phyloP scores from a whole-genome alignment of 1,140 invertebrate species.

The Anastatus disparis region DNA sequence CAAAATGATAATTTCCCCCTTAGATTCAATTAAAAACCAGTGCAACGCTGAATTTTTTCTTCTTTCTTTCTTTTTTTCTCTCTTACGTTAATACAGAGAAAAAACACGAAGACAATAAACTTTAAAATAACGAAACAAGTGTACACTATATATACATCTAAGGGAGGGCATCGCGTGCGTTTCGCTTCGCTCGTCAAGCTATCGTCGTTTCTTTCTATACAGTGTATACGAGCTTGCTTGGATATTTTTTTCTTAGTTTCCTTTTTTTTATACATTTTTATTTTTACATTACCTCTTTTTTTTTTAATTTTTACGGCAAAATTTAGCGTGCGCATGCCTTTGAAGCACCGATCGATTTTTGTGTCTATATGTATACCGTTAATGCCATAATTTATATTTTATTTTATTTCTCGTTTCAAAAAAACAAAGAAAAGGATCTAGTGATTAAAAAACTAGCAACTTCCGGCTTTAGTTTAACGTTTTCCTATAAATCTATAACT shows the following conservation, averaged over 20 bases:
- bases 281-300: conserved; percentile 6
- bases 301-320: conserved; percentile 29
- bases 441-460: neutral
- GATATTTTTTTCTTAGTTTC: too few species aligned
- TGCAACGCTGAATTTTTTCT: too few species aligned
- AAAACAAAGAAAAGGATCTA: too few species aligned
- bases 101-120: conserved; percentile 32
- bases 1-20: conserved; percentile 25
- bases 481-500: conserved; percentile 1
- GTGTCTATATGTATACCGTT: neutral
- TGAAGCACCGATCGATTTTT: conserved; percentile 30
- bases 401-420: neutral
- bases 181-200: conserved; percentile 50
- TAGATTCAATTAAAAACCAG: conserved; percentile 29
- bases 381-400: neutral
- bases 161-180: conserved; percentile 52
- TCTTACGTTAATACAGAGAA: too few species aligned
- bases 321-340: neutral
- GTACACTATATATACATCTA: too few species aligned
- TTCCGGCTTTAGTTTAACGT: neutral
- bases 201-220: neutral
- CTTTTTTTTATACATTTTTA: conserved; percentile 3
- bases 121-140: conserved; percentile 33
- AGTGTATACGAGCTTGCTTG: neutral
- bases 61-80: too few species aligned